These are phyloP conservation scores for Dryococelus australis DNA, from an alignment of 2,888 invertebrate species.

Conservation along the genomic window DNA sequence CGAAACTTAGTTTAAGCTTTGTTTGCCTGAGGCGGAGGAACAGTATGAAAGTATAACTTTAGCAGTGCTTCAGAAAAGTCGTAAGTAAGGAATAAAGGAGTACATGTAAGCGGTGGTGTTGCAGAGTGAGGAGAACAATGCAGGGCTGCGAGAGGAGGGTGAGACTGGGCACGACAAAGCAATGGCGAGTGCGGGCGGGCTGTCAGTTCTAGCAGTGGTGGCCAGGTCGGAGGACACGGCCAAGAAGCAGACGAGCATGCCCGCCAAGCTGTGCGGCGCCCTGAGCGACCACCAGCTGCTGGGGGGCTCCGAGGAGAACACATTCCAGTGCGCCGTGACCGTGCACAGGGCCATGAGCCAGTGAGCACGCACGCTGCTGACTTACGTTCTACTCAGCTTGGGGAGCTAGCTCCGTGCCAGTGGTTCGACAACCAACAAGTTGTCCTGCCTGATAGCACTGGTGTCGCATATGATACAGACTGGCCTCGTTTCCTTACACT, in stretches of 20 bases:
- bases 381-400: too few species aligned
- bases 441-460: too few species aligned
- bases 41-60: too few species aligned
- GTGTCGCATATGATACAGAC: too few species aligned
- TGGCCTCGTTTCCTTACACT: too few species aligned
- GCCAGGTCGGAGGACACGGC: not conserved
- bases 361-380: not conserved
- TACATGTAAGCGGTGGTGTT: too few species aligned
- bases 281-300: not conserved
- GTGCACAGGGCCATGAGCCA: conserved; percentile 58
- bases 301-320: conserved; percentile 41
- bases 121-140: not conserved
- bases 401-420: too few species aligned
- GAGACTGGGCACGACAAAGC: not conserved
- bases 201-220: not conserved
- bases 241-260: not conserved
- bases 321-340: conserved; percentile 57
- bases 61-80: too few species aligned
- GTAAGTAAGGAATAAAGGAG: too few species aligned
- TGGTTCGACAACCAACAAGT: too few species aligned
- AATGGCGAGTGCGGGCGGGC: not conserved
- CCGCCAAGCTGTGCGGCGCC: not conserved
- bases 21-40: too few species aligned
- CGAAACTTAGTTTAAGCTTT: too few species aligned
- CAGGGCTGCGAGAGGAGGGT: not conserved